These are phyloP conservation scores for Oreochromis aureus DNA, from an alignment of 2,113 vertebrate species.

Conservation along the genomic window DNA sequence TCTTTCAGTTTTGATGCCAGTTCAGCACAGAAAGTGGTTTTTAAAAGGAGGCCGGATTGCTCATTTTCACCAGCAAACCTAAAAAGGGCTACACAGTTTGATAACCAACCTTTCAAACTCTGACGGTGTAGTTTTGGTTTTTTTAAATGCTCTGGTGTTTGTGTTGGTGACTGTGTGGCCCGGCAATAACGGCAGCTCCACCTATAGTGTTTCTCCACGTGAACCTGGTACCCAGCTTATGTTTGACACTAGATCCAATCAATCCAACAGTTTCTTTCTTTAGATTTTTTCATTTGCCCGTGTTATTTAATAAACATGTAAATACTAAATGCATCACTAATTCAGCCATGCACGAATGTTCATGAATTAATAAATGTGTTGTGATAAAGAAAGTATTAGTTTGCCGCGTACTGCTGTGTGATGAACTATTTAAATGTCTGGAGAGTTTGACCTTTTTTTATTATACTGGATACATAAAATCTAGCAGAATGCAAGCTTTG, in stretches of 20 bases:
- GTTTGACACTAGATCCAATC: background rate
- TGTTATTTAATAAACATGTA: constrained; percentile 31
- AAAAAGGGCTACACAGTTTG: constrained; percentile 49
- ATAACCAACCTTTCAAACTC: background rate
- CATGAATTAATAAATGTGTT: constrained; percentile 33
- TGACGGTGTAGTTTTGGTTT: background rate
- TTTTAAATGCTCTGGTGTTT: background rate
- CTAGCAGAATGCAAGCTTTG: constrained; percentile 18
- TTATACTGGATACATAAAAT: constrained; percentile 6
- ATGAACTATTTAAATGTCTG: constrained; percentile 31
- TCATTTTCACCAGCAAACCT: constrained; percentile 58
- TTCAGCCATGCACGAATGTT: constrained; percentile 53
- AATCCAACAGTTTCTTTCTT: background rate
- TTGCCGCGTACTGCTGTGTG: constrained; percentile 49
- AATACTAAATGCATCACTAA: constrained; percentile 24
- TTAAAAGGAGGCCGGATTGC: background rate
- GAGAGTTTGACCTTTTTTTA: constrained; percentile 31
- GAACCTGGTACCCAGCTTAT: background rate
- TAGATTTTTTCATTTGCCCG: background rate
- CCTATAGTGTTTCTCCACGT: background rate
- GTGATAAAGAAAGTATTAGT: constrained; percentile 46
- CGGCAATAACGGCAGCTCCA: constrained; percentile 30
- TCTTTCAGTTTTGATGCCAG: background rate
- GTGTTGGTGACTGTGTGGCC: constrained; percentile 16
- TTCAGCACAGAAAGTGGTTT: background rate